phyloP scores from a whole-genome alignment of 2,113 vertebrate species.

The Lathamus discolor region DNA sequence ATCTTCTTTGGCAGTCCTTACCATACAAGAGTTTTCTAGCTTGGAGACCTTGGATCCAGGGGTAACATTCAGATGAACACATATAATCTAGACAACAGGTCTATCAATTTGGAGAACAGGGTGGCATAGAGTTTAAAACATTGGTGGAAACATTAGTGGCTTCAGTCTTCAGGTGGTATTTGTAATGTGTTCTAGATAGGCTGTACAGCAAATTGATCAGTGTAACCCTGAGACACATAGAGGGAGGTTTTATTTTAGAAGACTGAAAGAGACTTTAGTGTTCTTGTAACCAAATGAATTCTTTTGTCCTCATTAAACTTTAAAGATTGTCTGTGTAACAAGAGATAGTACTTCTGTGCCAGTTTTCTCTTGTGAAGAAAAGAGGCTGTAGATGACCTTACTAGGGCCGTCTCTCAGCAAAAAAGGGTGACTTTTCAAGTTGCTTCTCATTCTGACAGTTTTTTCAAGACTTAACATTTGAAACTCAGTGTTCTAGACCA shows the following conservation, averaged over 20 bases:
- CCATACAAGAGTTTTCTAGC: background rate
- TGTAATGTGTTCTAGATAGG: background rate
- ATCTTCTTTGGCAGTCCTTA: background rate
- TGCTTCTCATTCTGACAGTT: background rate
- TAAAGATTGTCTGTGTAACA: constrained; percentile 14
- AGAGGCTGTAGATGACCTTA: background rate
- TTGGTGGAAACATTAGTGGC: background rate
- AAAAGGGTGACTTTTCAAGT: background rate
- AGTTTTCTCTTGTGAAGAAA: background rate
- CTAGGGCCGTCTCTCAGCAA: background rate
- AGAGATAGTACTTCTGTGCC: background rate
- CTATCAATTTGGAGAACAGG: background rate
- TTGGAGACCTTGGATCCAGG: background rate
- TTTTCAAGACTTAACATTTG: background rate
- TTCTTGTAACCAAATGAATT: constrained; percentile 47
- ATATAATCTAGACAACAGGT: background rate
- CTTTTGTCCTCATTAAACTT: constrained; percentile 57
- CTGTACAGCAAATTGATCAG: background rate
- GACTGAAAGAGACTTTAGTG: background rate
- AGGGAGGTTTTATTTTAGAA: background rate
- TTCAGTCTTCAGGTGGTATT: background rate
- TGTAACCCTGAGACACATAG: background rate
- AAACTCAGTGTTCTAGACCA: background rate
- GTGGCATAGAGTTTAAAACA: background rate
- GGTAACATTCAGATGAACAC: background rate